Percentiles rank a stretch among this genome's conserved stretches.
Evolutionary conservation across 1,140 invertebrate genomes (phyloP).

Genomic region (Matsumurasca onukii): DNA sequence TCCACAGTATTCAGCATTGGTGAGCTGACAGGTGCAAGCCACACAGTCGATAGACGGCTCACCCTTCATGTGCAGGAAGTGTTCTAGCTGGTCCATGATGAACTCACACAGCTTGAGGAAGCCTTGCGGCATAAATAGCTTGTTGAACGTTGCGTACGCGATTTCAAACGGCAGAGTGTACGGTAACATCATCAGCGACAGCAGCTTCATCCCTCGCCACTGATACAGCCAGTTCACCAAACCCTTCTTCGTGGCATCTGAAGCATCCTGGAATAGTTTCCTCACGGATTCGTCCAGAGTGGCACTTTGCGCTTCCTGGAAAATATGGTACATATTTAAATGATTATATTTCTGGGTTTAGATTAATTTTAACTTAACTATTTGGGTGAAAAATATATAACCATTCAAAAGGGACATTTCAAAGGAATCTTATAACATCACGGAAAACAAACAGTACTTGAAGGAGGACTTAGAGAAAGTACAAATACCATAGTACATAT

Average conservation of each 20-base stretch:
- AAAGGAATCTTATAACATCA: too few relatives aligned
- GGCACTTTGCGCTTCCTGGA: conserved; percentile 83
- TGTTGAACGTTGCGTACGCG: conserved; percentile 76
- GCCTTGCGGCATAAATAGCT: conserved; percentile 66
- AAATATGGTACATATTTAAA: too few relatives aligned
- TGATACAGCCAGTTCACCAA: conserved; percentile 88
- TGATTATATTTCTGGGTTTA: too few relatives aligned
- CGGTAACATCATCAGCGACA: conserved; percentile 78
- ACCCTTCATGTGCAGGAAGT: conserved; percentile 33
- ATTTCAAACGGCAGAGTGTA: conserved; percentile 85
- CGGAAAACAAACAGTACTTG: too few relatives aligned
- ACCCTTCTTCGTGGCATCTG: conserved; percentile 87
- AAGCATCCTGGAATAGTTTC: conserved; percentile 87
- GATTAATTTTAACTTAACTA: too few relatives aligned
- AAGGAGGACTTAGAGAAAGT: too few relatives aligned
- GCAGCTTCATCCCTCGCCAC: conserved; percentile 73
- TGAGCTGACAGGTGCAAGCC: conserved; percentile 19
- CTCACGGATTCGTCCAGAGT: conserved; percentile 83
- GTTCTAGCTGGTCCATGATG: conserved; percentile 55
- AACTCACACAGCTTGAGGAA: conserved; percentile 56
- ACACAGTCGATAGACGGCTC: conserved; percentile 16
- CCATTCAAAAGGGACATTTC: too few relatives aligned
- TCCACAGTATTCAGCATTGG: background rate
- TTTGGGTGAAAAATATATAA: too few relatives aligned
- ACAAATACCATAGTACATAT: too few relatives aligned